phyloP scores from a whole-genome alignment of 1,140 invertebrate species.

The Conus betulinus region DNA sequence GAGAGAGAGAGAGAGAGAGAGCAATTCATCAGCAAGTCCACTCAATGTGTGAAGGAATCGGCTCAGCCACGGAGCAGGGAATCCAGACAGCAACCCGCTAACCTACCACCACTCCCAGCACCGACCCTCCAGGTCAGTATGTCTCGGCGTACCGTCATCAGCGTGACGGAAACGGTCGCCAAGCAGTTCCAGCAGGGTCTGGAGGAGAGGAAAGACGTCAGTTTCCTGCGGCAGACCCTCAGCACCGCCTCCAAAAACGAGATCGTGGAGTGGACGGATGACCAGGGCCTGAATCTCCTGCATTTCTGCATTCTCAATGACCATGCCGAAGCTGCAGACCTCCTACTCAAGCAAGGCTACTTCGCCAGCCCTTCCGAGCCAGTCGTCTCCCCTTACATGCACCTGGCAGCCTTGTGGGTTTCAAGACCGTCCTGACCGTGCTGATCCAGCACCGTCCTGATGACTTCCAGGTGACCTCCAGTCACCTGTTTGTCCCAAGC shows the following conservation, averaged over 20 bases:
- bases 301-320: slow-evolving; percentile 55
- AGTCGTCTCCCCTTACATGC: slow-evolving; percentile 43
- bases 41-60: no score
- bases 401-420: slow-evolving; percentile 50
- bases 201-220: background rate
- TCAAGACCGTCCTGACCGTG: slow-evolving; percentile 45
- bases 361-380: slow-evolving; percentile 52
- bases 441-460: slow-evolving; percentile 56
- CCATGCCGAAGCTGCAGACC: slow-evolving; percentile 51
- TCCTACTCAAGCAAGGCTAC: slow-evolving; percentile 47
- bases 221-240: slow-evolving; percentile 3
- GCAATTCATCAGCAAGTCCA: no score
- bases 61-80: no score
- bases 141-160: background rate
- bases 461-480: slow-evolving; percentile 46
- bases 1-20: no score
- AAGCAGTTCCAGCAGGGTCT: background rate
- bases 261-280: slow-evolving; percentile 52
- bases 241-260: slow-evolving; percentile 40
- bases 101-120: background rate
- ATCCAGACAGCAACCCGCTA: no score
- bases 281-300: slow-evolving; percentile 50
- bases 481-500: slow-evolving; percentile 16
- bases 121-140: background rate
- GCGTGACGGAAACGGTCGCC: background rate